These are phyloP conservation scores for Nemopilema nomurai DNA, from an alignment of 30 jellyfish, hydroid and myxozoan species.

Conservation along the genomic window DNA sequence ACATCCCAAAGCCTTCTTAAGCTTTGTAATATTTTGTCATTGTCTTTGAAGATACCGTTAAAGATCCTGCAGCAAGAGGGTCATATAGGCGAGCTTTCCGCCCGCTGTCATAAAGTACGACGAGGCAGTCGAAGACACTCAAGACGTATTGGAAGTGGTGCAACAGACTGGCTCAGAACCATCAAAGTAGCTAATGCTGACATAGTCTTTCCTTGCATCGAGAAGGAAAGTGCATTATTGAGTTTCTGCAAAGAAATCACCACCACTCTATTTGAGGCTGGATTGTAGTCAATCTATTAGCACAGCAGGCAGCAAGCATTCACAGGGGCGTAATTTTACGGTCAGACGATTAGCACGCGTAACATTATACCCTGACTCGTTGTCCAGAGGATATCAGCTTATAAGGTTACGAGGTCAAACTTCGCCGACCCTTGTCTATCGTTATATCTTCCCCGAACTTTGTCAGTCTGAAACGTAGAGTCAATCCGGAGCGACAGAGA, in stretches of 20 bases:
- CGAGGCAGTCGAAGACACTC: no score
- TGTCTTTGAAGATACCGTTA: conserved; percentile 12
- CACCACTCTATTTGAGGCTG: no score
- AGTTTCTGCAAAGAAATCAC: no score
- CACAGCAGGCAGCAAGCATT: conserved; percentile 46
- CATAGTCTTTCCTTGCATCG: no score
- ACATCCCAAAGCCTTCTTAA: background rate
- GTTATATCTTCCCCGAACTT: no score
- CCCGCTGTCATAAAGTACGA: no score
- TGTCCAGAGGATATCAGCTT: conserved; percentile 56
- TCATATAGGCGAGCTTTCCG: background rate
- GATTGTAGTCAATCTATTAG: conserved; percentile 45
- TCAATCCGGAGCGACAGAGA: no score
- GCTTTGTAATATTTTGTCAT: background rate
- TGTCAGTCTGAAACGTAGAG: background rate
- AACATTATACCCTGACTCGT: conserved; percentile 41
- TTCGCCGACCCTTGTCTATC: conserved; percentile 17
- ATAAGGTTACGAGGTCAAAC: conserved; percentile 61
- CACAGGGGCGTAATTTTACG: conserved; percentile 21
- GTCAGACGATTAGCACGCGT: conserved; percentile 57
- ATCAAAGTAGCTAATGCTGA: no score
- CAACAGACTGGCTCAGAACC: no score
- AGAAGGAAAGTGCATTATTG: no score
- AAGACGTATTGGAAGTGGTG: no score
- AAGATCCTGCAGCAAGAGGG: background rate